phyloP scores from a whole-genome alignment of 2,113 vertebrate species.

The Ivindomyrus marchei region DNA sequence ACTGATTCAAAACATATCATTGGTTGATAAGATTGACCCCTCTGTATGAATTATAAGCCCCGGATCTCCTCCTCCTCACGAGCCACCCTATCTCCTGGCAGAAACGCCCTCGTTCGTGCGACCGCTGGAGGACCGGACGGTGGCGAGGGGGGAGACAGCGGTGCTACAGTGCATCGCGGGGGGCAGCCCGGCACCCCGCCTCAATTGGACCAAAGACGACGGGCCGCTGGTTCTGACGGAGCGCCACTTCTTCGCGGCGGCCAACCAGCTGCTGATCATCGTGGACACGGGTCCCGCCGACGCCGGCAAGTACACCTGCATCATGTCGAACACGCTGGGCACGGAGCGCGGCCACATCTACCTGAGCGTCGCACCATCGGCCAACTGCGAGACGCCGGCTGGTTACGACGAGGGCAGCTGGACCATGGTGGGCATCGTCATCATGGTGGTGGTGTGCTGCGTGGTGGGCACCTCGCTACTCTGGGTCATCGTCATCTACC shows the following conservation, averaged over 20 bases:
- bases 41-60: not conserved
- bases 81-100: conserved; percentile 35
- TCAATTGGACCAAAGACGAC: conserved; percentile 88
- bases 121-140: conserved; percentile 76
- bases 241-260: conserved; percentile 84
- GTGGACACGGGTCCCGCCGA: conserved; percentile 72
- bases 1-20: not conserved
- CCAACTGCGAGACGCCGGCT: conserved; percentile 47
- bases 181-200: conserved; percentile 79
- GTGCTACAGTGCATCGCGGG: conserved; percentile 90
- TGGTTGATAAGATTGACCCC: not conserved
- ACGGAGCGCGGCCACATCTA: conserved; percentile 86
- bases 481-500: conserved; percentile 99
- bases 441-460: conserved; percentile 91
- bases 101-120: conserved; percentile 80
- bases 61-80: not conserved
- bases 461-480: conserved; percentile 89
- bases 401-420: conserved; percentile 55
- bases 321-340: conserved; percentile 91
- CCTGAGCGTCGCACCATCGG: conserved; percentile 59
- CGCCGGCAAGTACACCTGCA: conserved; percentile 84
- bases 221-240: conserved; percentile 72
- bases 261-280: conserved; percentile 88
- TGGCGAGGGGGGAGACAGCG: conserved; percentile 78
- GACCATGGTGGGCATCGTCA: conserved; percentile 79